phyloP scores from a whole-genome alignment of 2,797 vertebrate species.

The Etheostoma perlongum region DNA sequence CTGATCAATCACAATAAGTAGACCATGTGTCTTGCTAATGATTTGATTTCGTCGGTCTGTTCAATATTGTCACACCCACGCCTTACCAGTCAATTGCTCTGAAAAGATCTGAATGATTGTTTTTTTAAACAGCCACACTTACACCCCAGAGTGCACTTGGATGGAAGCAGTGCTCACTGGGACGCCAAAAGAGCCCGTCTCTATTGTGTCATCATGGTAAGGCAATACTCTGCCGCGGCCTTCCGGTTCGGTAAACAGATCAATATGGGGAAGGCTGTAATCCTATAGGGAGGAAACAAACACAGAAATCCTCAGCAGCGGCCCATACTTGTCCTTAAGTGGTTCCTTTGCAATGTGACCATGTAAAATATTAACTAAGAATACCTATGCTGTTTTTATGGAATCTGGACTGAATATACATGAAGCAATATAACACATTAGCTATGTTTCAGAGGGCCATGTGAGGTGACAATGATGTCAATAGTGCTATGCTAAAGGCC shows the following conservation, averaged over 20 bases:
- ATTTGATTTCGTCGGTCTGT: neutral
- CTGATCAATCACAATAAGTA: conserved; percentile 13
- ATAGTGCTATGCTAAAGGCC: neutral
- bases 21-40: neutral
- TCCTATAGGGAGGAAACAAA: conserved; percentile 83
- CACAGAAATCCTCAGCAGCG: conserved; percentile 24
- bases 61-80: neutral
- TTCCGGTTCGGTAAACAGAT: conserved; percentile 92
- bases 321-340: conserved; percentile 7
- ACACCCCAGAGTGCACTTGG: conserved; percentile 94
- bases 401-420: conserved; percentile 27
- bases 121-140: conserved; percentile 76
- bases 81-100: conserved; percentile 6
- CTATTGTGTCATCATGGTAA: conserved; percentile 90
- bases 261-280: conserved; percentile 92
- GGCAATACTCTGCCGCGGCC: conserved; percentile 88
- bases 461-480: neutral
- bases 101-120: neutral
- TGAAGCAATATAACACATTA: conserved; percentile 3
- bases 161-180: conserved; percentile 91
- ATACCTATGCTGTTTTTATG: neutral
- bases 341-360: neutral
- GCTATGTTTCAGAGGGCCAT: neutral
- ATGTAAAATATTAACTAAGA: neutral
- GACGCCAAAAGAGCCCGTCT: conserved; percentile 88